These are phyloP conservation scores for Pseudomugil tenellus DNA, from an alignment of 2,797 vertebrate species.

Conservation along the genomic window DNA sequence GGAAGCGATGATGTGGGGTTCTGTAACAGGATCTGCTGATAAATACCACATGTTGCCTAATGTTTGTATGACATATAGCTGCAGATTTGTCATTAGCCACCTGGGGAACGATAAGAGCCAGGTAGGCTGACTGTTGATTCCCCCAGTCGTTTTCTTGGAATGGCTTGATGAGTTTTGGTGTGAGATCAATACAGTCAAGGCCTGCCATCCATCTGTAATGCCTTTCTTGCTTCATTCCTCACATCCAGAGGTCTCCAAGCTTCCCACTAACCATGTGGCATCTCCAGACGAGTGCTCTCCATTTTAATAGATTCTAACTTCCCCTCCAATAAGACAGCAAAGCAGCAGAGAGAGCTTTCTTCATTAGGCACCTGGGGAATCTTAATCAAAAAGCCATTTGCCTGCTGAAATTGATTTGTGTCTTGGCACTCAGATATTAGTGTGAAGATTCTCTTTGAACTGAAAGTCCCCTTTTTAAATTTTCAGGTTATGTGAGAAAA, in stretches of 20 bases:
- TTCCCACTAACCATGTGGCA: constrained; percentile 18
- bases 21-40: constrained; percentile 5
- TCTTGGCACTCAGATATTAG: constrained; percentile 48
- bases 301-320: constrained; percentile 31
- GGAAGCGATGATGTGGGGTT: not conserved
- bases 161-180: constrained; percentile 72
- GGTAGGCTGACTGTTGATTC: constrained; percentile 43
- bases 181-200: constrained; percentile 63
- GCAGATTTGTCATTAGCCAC: constrained; percentile 54
- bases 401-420: constrained; percentile 61
- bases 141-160: constrained; percentile 69
- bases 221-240: constrained; percentile 45
- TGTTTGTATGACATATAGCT: constrained; percentile 42
- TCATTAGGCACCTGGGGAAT: constrained; percentile 51
- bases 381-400: constrained; percentile 74
- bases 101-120: constrained; percentile 10
- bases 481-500: constrained; percentile 35
- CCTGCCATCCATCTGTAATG: constrained; percentile 65
- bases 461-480: constrained; percentile 1
- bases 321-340: constrained; percentile 8
- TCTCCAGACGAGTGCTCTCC: constrained; percentile 26
- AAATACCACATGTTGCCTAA: constrained; percentile 19
- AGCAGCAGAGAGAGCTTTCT: constrained; percentile 41
- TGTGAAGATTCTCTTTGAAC: constrained; percentile 40
- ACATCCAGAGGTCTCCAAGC: constrained; percentile 31